Conservation (phyloP, 2,113 vertebrate species). For the Xyliphius kryptos region DNA sequence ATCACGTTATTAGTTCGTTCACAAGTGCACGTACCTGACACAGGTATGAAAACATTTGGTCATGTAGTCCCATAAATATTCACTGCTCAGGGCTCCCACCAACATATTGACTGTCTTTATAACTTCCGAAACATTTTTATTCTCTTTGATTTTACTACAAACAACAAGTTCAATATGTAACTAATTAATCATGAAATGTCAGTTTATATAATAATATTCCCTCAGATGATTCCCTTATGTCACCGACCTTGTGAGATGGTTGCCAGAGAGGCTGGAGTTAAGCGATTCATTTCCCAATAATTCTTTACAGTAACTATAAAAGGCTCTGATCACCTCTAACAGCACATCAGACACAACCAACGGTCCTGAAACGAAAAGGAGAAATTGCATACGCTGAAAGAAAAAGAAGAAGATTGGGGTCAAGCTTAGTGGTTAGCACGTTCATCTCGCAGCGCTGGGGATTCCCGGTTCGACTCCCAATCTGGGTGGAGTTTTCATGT, state of each 20-base stretch:
- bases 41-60: conserved; percentile 76
- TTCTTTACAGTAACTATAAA: conserved; percentile 81
- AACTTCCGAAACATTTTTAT: conserved; percentile 86
- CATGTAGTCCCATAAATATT: conserved; percentile 97
- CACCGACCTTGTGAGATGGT: conserved; percentile 67
- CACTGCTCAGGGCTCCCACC: conserved; percentile 80
- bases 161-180: background rate
- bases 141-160: conserved; percentile 86
- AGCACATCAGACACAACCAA: conserved; percentile 77
- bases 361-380: conserved; percentile 65
- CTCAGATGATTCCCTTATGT: no score
- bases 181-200: no score
- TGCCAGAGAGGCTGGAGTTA: conserved; percentile 74
- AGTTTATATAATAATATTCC: no score
- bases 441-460: no score
- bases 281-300: conserved; percentile 73
- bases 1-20: no score
- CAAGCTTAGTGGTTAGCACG: no score
- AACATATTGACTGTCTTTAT: conserved; percentile 90
- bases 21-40: conserved; percentile 82
- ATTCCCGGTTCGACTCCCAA: no score
- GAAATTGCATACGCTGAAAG: no score
- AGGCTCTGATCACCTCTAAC: conserved; percentile 87
- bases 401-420: no score
- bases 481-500: no score